Conservation (phyloP, 2,797 vertebrate genomes). For the Okamejei kenojei region DNA sequence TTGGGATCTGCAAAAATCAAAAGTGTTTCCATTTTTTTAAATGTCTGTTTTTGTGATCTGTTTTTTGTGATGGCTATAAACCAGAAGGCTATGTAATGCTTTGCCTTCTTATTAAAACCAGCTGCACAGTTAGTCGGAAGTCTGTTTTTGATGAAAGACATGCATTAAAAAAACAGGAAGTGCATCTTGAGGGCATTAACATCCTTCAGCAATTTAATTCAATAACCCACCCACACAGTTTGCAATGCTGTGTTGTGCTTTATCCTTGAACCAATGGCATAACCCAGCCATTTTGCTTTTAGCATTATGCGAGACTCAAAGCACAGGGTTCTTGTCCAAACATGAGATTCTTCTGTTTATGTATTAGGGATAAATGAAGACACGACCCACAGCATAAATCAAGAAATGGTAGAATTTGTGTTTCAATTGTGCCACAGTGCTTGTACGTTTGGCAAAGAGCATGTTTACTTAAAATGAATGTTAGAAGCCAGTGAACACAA, state of each 20-base stretch:
- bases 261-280: background rate
- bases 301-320: background rate
- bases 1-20: background rate
- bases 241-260: background rate
- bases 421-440: background rate
- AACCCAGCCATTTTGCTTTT: background rate
- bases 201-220: background rate
- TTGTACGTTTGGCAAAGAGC: background rate
- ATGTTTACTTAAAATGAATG: background rate
- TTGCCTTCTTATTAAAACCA: constrained; percentile 11
- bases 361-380: background rate
- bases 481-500: background rate
- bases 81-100: background rate
- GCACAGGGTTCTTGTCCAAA: background rate
- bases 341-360: background rate
- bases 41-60: constrained; percentile 1
- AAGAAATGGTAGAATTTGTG: background rate
- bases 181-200: background rate
- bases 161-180: constrained; percentile 13
- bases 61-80: constrained; percentile 1
- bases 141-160: constrained; percentile 26
- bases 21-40: constrained; percentile 11
- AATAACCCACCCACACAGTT: background rate
- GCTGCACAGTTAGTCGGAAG: background rate
- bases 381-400: background rate